These are phyloP conservation scores for Anarhynchus alexandrinus DNA, from an alignment of 2,113 vertebrate species.

Conservation along the genomic window DNA sequence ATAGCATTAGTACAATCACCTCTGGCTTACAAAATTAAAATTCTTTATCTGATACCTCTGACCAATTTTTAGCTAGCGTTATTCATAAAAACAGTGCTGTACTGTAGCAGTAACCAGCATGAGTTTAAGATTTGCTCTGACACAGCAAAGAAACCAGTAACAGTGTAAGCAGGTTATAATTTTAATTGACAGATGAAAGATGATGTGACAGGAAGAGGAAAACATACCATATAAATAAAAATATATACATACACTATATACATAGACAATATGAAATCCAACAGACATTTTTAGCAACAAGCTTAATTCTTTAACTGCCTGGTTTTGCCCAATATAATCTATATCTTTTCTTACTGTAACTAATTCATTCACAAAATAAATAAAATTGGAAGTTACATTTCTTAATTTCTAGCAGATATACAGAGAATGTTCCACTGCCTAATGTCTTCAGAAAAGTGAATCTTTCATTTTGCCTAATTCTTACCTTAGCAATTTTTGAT, in stretches of 20 bases:
- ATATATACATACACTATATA: not conserved
- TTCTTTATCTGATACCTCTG: not conserved
- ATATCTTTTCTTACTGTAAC: not conserved
- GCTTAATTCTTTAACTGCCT: not conserved
- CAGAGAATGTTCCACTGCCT: not conserved
- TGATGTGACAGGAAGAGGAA: not conserved
- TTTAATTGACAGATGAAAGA: not conserved
- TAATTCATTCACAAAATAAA: not conserved
- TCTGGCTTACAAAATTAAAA: not conserved
- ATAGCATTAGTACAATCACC: not conserved
- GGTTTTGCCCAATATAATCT: not conserved
- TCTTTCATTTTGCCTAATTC: not conserved
- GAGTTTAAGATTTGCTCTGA: not conserved
- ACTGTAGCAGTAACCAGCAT: not conserved
- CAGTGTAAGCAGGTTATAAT: not conserved
- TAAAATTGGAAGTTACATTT: not conserved
- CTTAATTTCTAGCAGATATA: not conserved
- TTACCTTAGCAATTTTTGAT: constrained; percentile 75
- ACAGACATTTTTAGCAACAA: not conserved
- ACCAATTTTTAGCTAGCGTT: not conserved
- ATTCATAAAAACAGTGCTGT: not conserved
- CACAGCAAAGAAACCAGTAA: not conserved
- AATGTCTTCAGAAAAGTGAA: rapidly evolving
- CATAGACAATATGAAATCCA: not conserved
- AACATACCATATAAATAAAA: not conserved